A percentile compares a stretch with the other conserved stretches of the same genome.
These are phyloP conservation scores for Scomber colias DNA, from an alignment of 2,113 vertebrate genomes.

Conservation along the genomic window DNA sequence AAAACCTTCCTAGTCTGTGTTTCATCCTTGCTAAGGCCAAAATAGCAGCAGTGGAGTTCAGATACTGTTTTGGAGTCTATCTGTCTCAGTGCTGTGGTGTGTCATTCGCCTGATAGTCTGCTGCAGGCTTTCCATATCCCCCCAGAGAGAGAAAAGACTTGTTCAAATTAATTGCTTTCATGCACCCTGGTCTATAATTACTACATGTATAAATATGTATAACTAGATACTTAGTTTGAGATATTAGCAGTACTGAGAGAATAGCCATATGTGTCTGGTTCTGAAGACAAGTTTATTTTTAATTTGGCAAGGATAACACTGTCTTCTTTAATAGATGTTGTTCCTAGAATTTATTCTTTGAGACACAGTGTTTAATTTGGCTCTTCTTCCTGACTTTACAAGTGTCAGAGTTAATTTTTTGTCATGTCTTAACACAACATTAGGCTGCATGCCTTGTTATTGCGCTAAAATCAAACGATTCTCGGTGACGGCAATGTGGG, in stretches of 20 bases:
- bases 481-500: conserved; percentile 26
- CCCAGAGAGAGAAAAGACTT: conserved; percentile 4
- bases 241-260: conserved; percentile 21
- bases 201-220: conserved; percentile 6
- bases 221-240: conserved; percentile 30
- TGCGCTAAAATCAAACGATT: conserved; percentile 27
- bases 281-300: conserved; percentile 22
- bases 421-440: conserved; percentile 36
- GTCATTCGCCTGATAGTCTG: conserved; percentile 20
- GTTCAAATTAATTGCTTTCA: neutral
- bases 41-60: neutral
- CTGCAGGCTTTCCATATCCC: conserved; percentile 4
- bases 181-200: conserved; percentile 14
- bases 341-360: conserved; percentile 16
- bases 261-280: conserved; percentile 27
- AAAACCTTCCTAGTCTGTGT: neutral
- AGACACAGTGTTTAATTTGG: conserved; percentile 40
- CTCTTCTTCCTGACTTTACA: conserved; percentile 11
- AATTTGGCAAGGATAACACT: neutral
- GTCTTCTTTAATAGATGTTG: conserved; percentile 1
- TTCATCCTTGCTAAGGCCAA: neutral
- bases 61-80: neutral
- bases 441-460: conserved; percentile 28
- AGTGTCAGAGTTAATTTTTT: conserved; percentile 40
- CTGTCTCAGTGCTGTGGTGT: neutral